phyloP scores from a whole-genome alignment of 2,888 invertebrate genomes.

The Acleris emargana region DNA sequence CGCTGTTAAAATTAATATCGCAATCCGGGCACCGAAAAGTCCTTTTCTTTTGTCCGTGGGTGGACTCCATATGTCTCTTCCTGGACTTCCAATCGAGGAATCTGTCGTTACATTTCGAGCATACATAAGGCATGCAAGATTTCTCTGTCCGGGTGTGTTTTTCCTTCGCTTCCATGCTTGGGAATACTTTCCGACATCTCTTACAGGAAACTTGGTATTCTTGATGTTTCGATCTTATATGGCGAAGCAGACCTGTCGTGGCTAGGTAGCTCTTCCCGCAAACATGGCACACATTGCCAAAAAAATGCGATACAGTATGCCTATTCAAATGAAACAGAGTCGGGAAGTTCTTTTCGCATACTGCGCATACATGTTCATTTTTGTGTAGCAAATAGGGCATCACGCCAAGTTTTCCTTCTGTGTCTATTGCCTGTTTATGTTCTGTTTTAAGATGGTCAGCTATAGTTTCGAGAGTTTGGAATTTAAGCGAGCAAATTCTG shows the following conservation, averaged over 20 bases:
- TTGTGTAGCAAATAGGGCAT: slow-evolving; percentile 69
- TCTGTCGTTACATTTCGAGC: slow-evolving; percentile 67
- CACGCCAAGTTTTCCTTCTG: slow-evolving; percentile 60
- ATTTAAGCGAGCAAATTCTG: slow-evolving; percentile 54
- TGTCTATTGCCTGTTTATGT: slow-evolving; percentile 55
- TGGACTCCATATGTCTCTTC: slow-evolving; percentile 66
- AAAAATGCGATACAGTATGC: slow-evolving; percentile 72
- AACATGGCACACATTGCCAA: slow-evolving; percentile 71
- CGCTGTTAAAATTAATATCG: slow-evolving; percentile 61
- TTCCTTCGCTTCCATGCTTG: slow-evolving; percentile 72
- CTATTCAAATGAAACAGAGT: slow-evolving; percentile 68
- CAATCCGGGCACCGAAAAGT: slow-evolving; percentile 65
- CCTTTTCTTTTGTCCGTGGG: slow-evolving; percentile 62
- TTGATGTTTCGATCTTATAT: slow-evolving; percentile 69
- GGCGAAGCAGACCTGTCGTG: slow-evolving; percentile 64
- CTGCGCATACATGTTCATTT: slow-evolving; percentile 62
- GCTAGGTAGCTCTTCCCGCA: slow-evolving; percentile 74
- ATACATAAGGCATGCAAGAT: slow-evolving; percentile 72
- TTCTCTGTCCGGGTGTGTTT: slow-evolving; percentile 66
- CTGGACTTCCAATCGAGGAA: slow-evolving; percentile 67
- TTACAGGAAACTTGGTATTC: slow-evolving; percentile 68
- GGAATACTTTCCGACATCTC: slow-evolving; percentile 66
- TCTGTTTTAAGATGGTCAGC: slow-evolving; percentile 56
- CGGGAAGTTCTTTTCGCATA: slow-evolving; percentile 66
- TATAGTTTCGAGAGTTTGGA: slow-evolving; percentile 53